phyloP scores from a whole-genome alignment of 2,888 invertebrate species.

The Eubasilissa splendida region DNA sequence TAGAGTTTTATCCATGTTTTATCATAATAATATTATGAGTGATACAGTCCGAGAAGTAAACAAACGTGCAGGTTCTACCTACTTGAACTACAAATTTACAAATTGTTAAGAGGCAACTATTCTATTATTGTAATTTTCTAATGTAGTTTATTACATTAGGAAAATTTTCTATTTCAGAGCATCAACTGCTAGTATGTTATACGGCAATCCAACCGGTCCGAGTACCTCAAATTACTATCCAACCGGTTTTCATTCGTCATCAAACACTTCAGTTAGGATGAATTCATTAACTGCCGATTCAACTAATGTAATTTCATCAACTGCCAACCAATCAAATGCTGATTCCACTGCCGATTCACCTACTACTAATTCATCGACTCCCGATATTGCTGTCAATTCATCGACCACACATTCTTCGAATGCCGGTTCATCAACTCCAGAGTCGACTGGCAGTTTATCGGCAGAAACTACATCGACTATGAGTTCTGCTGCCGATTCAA shows the following conservation, averaged over 20 bases:
- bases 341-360: constrained; percentile 5
- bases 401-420: constrained; percentile 17
- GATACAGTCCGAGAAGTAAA: too few species aligned
- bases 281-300: constrained; percentile 18
- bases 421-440: constrained; percentile 22
- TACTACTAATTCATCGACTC: constrained; percentile 26
- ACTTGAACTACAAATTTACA: too few species aligned
- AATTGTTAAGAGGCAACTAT: too few species aligned
- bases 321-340: constrained; percentile 9
- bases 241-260: background rate
- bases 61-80: too few species aligned
- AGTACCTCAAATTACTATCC: constrained; percentile 30
- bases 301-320: constrained; percentile 7
- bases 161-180: constrained; percentile 30
- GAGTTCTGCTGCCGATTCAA: constrained; percentile 16
- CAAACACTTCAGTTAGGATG: constrained; percentile 11
- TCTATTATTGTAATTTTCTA: background rate
- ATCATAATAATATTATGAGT: too few species aligned
- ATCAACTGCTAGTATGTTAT: constrained; percentile 9
- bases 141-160: background rate
- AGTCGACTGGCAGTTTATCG: constrained; percentile 24
- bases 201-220: background rate
- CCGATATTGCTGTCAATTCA: constrained; percentile 7
- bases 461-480: constrained; percentile 26
- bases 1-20: too few species aligned